Base-by-base conservation (phyloP, 2,888 invertebrate species). In the Rhagium mordax region DNA sequence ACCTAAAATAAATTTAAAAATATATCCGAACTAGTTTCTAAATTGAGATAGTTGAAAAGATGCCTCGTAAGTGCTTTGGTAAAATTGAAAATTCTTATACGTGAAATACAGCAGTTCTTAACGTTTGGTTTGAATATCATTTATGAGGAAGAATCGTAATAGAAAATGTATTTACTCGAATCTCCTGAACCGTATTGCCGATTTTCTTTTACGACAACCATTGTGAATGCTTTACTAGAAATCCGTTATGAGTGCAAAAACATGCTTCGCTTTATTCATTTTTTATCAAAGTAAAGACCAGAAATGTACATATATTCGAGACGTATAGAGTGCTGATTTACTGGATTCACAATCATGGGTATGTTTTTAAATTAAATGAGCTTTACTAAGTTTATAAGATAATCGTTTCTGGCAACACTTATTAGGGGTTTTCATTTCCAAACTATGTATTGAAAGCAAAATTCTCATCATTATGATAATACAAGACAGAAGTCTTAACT, bases 71-170 rank as follows among this genome's bases (percentile, higher is more conserved):
- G 65, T 33, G 47, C 55, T 66, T 55, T 1, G 20, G 15, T 5
- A 27, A 55, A 15, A 51, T 27, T 55, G 55, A 29, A 66, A 61
- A 66, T 66, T 29, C 33, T 55, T 33, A 55, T 55, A 57, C 24
- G 33, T 29, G 53, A 51, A 51, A 21, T 21, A 65, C 21, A 41
- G 21, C 18, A 6, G 24, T 20, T 41, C 24, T 55, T 65, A 61
- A 66, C 41, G 29, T 55, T 41, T 55, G 66, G 29, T 55, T 41
- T 55, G 66, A 55, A 66, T 55, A 66, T 66, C 66, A 55, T 29
- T 66, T 66, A 29, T 16, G 10, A 47, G n/a, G 55, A 6, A 20
- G 57, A 41, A 53, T 41, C 5, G 66, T 41, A 61, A 61, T 61
- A 61, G 29, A 15, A 29, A 62, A 53, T 55, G 66, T 53, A 51